Evolutionary conservation across 2,113 vertebrate species (phyloP).

Genomic region (Vidua chalybeata): DNA sequence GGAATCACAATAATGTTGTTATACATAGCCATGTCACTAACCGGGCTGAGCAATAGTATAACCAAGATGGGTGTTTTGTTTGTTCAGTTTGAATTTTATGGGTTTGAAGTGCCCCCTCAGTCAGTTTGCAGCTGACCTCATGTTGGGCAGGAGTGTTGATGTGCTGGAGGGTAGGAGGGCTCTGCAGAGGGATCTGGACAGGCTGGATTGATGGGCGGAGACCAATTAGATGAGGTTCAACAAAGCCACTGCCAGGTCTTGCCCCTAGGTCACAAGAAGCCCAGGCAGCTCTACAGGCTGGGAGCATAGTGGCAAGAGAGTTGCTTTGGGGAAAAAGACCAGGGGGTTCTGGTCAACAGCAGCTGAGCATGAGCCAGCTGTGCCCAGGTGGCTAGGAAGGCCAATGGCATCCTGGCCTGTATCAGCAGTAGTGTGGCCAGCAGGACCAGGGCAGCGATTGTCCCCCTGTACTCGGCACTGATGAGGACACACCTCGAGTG

Average conservation of each 20-base stretch:
- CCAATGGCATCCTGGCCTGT: neutral
- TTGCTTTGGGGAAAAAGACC: rapidly evolving
- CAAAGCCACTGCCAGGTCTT: neutral
- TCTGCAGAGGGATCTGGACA: neutral
- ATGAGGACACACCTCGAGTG: rapidly evolving
- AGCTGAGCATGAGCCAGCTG: rapidly evolving
- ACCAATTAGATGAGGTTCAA: neutral
- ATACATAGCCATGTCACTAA: neutral
- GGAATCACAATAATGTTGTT: neutral
- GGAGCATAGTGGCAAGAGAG: neutral
- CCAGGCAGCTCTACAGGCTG: neutral
- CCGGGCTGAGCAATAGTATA: neutral
- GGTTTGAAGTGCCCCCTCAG: rapidly evolving
- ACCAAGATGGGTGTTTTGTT: neutral
- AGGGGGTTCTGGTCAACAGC: neutral
- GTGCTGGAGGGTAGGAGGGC: neutral
- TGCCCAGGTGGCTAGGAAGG: neutral
- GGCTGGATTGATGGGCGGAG: neutral
- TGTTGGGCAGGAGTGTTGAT: neutral
- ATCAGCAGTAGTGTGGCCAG: neutral
- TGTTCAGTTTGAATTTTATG: neutral
- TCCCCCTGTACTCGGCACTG: rapidly evolving
- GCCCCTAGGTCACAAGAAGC: neutral
- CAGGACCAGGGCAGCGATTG: rapidly evolving
- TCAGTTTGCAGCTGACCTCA: neutral